Evolutionary conservation across 2,888 invertebrate species (phyloP).

Genomic region (Cacoxenus indagator): DNA sequence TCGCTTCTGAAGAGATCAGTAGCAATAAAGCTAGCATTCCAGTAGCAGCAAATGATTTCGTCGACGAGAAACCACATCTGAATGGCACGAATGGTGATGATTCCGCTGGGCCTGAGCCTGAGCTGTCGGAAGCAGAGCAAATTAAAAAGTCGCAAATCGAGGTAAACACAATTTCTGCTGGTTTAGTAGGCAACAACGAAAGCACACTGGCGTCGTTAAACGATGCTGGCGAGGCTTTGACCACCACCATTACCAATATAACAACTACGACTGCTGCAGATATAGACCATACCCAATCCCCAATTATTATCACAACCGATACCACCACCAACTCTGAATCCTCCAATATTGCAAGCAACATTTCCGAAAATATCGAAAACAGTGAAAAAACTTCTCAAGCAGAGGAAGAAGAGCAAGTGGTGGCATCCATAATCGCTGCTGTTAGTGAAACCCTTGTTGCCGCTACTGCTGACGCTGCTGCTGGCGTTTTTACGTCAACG

Average conservation of each 20-base stretch:
- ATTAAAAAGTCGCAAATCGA: conserved; percentile 65
- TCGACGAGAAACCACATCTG: conserved; percentile 54
- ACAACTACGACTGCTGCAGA: conserved; percentile 51
- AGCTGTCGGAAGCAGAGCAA: conserved; percentile 49
- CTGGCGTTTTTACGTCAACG: neutral
- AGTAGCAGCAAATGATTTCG: conserved; percentile 42
- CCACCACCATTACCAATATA: conserved; percentile 44
- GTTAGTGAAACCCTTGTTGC: conserved; percentile 44
- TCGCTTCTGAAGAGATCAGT: conserved; percentile 44
- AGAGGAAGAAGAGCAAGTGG: conserved; percentile 49
- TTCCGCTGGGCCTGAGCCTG: conserved; percentile 3
- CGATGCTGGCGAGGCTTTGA: conserved; percentile 29
- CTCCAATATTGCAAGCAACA: conserved; percentile 30
- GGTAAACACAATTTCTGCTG: conserved; percentile 52
- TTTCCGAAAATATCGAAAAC: conserved; percentile 30
- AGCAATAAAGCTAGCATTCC: conserved; percentile 49
- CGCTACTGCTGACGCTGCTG: conserved; percentile 33
- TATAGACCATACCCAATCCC: conserved; percentile 60
- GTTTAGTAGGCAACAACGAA: conserved; percentile 36
- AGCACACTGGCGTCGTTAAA: neutral
- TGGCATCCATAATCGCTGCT: conserved; percentile 53
- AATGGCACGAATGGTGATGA: conserved; percentile 57
- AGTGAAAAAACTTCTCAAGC: conserved; percentile 26
- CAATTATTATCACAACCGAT: conserved; percentile 38
- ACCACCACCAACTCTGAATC: conserved; percentile 30